These are phyloP conservation scores for Lymantria dispar DNA, from an alignment of 2,888 invertebrate genomes.

Conservation along the genomic window DNA sequence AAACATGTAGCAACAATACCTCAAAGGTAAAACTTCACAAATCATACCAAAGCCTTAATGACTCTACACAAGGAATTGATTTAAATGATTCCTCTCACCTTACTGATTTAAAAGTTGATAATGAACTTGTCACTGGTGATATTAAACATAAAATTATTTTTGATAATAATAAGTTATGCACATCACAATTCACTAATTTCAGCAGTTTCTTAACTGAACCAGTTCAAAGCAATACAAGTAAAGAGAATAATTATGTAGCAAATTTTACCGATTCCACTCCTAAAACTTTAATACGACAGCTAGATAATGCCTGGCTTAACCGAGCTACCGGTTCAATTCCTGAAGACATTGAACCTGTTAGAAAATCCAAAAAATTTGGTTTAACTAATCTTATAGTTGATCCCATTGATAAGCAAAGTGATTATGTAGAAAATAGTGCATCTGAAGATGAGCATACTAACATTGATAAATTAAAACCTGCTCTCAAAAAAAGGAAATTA, in stretches of 20 bases:
- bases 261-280: conserved; percentile 10
- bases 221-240: not conserved
- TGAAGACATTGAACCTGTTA: not conserved
- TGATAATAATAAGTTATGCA: not conserved
- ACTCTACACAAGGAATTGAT: not conserved
- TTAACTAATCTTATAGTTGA: conserved; percentile 53
- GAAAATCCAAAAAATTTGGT: conserved; percentile 53
- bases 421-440: conserved; percentile 89
- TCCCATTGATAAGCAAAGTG: conserved; percentile 53
- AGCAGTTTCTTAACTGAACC: not conserved
- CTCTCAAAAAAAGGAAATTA: conserved; percentile 79
- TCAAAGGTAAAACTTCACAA: not conserved
- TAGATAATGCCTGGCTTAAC: conserved; percentile 70
- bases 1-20: not conserved
- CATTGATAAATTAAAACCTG: conserved; percentile 75
- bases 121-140: not conserved
- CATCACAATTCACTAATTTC: not conserved
- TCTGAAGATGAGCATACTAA: conserved; percentile 81
- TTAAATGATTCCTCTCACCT: not conserved
- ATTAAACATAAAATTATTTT: not conserved
- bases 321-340: conserved; percentile 60
- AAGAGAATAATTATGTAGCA: not conserved
- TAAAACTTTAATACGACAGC: conserved; percentile 46
- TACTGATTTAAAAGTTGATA: not conserved
- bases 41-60: not conserved